These are phyloP conservation scores for Cyrtorhinus lividipennis DNA, from an alignment of 1,140 invertebrate genomes.

Conservation along the genomic window DNA sequence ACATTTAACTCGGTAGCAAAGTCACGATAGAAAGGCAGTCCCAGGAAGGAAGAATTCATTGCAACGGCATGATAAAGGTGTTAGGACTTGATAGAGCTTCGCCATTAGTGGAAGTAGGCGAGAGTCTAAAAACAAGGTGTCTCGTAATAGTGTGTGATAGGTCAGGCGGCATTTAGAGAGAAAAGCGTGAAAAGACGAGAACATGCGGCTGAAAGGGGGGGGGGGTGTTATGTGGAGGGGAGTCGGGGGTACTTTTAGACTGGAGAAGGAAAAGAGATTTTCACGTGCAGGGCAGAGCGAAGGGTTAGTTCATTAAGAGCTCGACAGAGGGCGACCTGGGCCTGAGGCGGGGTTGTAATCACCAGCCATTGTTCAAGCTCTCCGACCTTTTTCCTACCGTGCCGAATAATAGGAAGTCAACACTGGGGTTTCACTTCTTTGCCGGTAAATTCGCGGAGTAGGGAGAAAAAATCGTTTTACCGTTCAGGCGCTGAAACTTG, in stretches of 20 bases:
- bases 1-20: too few relatives aligned
- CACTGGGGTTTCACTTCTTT: too few relatives aligned
- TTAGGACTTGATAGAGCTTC: not conserved
- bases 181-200: not conserved
- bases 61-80: not conserved
- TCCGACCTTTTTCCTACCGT: not conserved
- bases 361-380: not conserved
- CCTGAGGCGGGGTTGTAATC: not conserved
- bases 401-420: not conserved
- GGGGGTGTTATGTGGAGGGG: too few relatives aligned
- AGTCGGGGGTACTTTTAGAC: too few relatives aligned
- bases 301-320: not conserved
- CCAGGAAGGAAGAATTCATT: not conserved
- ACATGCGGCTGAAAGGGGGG: not conserved
- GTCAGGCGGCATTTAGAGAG: not conserved
- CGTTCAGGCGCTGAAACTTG: not conserved
- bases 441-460: too few relatives aligned
- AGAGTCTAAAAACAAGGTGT: not conserved
- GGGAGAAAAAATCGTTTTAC: not conserved
- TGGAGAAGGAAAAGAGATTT: not conserved
- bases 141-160: not conserved
- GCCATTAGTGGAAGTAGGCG: not conserved
- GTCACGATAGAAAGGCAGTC: too few relatives aligned
- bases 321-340: not conserved
- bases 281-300: not conserved